phyloP scores from a whole-genome alignment of 1,140 invertebrate species.

The Drosophila arawakana region DNA sequence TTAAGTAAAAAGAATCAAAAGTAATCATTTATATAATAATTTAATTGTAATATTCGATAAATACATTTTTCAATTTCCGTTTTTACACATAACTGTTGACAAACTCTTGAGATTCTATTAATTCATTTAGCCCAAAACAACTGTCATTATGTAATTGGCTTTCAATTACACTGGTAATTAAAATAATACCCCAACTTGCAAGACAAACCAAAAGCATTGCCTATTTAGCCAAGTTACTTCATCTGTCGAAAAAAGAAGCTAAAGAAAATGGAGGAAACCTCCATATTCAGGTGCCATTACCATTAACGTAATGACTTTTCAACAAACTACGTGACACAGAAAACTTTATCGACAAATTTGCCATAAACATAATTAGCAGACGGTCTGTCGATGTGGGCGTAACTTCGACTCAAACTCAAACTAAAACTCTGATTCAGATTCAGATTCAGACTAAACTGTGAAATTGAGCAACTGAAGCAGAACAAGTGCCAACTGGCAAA shows the following conservation, averaged over 20 bases:
- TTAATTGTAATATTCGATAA: too few relatives aligned
- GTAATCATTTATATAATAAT: too few relatives aligned
- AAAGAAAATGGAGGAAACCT: neutral
- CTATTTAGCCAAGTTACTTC: slow-evolving; percentile 20
- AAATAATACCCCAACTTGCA: slow-evolving; percentile 18
- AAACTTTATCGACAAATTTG: slow-evolving; percentile 39
- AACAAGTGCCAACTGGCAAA: slow-evolving; percentile 44
- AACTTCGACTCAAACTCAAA: neutral
- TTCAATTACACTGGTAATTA: slow-evolving; percentile 25
- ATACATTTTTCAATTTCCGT: neutral
- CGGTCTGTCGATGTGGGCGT: slow-evolving; percentile 25
- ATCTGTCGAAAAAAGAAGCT: neutral
- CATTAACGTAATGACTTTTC: slow-evolving; percentile 45
- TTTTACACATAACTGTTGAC: too few relatives aligned
- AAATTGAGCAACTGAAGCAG: slow-evolving; percentile 20
- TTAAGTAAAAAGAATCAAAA: too few relatives aligned
- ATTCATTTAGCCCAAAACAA: slow-evolving; percentile 4
- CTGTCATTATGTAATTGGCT: neutral
- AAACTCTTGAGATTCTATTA: neutral
- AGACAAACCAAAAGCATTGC: slow-evolving; percentile 15
- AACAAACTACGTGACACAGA: slow-evolving; percentile 47
- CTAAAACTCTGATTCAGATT: too few relatives aligned
- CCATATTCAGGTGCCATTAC: slow-evolving; percentile 27
- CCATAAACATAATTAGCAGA: slow-evolving; percentile 53
- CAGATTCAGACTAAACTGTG: slow-evolving; percentile 9